phyloP scores from a whole-genome alignment of 2,888 invertebrate genomes.

The Andrena haemorrhoa region DNA sequence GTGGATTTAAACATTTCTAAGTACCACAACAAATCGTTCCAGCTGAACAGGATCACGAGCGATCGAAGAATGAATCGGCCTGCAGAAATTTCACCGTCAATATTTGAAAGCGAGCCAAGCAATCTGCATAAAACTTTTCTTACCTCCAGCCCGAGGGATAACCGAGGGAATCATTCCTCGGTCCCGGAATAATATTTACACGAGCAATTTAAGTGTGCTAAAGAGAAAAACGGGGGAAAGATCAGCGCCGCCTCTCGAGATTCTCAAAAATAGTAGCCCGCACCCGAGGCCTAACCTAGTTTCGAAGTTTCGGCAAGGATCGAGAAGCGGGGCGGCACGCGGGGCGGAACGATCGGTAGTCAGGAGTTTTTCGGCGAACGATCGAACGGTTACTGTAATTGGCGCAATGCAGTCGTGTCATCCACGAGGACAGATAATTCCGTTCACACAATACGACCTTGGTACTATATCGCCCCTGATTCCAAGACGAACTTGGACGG shows the following conservation, averaged over 20 bases:
- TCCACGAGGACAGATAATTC: slow-evolving; percentile 81
- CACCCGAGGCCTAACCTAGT: too few relatives aligned
- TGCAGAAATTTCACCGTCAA: neutral
- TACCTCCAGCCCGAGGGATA: too few relatives aligned
- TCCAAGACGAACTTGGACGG: slow-evolving; percentile 82
- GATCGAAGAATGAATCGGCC: too few relatives aligned
- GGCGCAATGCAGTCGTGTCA: slow-evolving; percentile 82
- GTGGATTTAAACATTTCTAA: too few relatives aligned
- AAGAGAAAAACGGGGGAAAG: neutral
- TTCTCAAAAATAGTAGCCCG: too few relatives aligned
- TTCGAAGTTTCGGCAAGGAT: neutral
- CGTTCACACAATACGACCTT: slow-evolving; percentile 82
- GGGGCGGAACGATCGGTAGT: slow-evolving; percentile 16
- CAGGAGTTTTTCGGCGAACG: slow-evolving; percentile 34
- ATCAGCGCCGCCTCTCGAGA: neutral
- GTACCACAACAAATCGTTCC: too few relatives aligned
- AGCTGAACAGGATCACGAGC: too few relatives aligned
- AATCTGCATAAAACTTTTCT: too few relatives aligned
- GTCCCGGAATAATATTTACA: neutral
- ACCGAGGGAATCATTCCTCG: too few relatives aligned
- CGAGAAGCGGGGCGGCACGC: neutral
- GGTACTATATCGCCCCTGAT: slow-evolving; percentile 80
- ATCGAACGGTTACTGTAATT: slow-evolving; percentile 75
- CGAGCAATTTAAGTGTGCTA: neutral
- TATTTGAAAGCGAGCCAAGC: neutral